Evolutionary conservation across 2,113 vertebrate species (phyloP).

Genomic region (Charina bottae): DNA sequence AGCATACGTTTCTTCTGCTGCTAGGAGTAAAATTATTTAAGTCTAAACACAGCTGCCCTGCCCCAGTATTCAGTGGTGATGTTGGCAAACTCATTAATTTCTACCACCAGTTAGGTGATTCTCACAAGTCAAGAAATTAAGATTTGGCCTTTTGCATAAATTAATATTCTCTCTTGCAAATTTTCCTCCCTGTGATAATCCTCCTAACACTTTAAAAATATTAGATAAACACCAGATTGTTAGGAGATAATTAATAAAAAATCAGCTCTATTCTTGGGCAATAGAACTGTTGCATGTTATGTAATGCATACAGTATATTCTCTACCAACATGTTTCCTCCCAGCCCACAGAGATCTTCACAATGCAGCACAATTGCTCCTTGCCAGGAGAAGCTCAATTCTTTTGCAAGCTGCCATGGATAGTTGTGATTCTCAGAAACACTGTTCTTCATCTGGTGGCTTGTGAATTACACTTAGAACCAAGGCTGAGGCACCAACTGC

Average conservation of each 20-base stretch:
- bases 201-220: conserved; percentile 36
- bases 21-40: neutral
- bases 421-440: conserved; percentile 25
- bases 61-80: neutral
- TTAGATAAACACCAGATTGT: conserved; percentile 53
- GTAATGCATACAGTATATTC: neutral
- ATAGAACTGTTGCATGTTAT: neutral
- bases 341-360: conserved; percentile 34
- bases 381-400: conserved; percentile 62
- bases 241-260: conserved; percentile 59
- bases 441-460: neutral
- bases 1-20: neutral
- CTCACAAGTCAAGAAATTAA: neutral
- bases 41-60: neutral
- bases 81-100: neutral
- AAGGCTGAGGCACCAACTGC: neutral
- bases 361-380: conserved; percentile 30
- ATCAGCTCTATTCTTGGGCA: conserved; percentile 25
- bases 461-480: neutral
- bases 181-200: conserved; percentile 40
- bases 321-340: conserved; percentile 40
- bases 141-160: neutral
- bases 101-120: accelerated
- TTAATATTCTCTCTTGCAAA: neutral
- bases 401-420: conserved; percentile 33